These are phyloP conservation scores for Chrysotoxum bicinctum DNA, from an alignment of 2,888 invertebrate species.

Conservation along the genomic window DNA sequence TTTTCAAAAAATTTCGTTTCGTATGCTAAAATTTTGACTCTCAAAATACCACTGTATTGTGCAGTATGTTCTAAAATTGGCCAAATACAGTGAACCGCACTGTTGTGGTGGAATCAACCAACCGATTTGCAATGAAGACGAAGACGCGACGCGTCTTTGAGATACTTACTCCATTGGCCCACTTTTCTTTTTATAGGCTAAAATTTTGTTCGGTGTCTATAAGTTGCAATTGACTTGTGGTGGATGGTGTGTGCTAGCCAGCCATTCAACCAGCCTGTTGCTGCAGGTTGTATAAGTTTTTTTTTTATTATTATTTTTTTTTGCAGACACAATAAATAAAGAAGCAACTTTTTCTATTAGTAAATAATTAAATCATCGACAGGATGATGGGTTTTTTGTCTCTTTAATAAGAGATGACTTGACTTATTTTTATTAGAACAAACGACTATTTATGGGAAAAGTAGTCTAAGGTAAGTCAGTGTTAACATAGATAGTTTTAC, in stretches of 20 bases:
- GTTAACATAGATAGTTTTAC: constrained; percentile 53
- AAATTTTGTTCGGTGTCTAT: constrained; percentile 20
- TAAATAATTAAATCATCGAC: constrained; percentile 72
- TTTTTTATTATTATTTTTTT: background rate
- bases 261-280: background rate
- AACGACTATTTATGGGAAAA: constrained; percentile 70
- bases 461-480: constrained; percentile 58
- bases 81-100: background rate
- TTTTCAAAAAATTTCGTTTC: too few relatives aligned
- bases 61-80: too few relatives aligned
- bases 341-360: constrained; percentile 71
- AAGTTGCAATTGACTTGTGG: constrained; percentile 15
- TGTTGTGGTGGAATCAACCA: background rate
- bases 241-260: constrained; percentile 8
- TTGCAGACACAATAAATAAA: constrained; percentile 54
- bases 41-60: too few relatives aligned
- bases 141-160: constrained; percentile 42
- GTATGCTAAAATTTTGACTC: too few relatives aligned
- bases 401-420: constrained; percentile 44
- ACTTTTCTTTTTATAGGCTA: constrained; percentile 72
- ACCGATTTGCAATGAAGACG: constrained; percentile 9
- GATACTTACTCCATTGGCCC: constrained; percentile 72
- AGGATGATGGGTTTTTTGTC: constrained; percentile 63
- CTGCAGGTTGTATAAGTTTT: constrained; percentile 61
- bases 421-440: constrained; percentile 70